Conservation (phyloP, 1,140 invertebrate species). For the Panulirus ornatus region DNA sequence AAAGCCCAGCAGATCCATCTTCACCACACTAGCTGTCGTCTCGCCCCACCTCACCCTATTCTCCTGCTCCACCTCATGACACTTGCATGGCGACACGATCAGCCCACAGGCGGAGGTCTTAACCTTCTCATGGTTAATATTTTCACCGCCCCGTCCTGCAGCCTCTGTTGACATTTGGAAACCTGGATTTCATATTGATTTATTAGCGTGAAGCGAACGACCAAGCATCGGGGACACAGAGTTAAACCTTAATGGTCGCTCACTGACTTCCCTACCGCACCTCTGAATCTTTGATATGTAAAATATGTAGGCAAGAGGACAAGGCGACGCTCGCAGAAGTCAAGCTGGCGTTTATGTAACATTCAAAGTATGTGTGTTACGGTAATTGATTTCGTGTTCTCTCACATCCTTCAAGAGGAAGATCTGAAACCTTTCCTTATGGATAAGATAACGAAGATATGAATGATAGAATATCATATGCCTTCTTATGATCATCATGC, state of each 20-base stretch:
- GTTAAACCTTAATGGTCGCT: slow-evolving; percentile 9
- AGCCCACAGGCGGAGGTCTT: slow-evolving; percentile 5
- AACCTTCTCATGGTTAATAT: slow-evolving; percentile 41
- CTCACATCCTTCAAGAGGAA: too few relatives aligned
- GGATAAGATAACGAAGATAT: too few relatives aligned
- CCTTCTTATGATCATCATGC: too few relatives aligned
- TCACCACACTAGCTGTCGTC: background rate
- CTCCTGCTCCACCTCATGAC: background rate
- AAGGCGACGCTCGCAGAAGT: too few relatives aligned
- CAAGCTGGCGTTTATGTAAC: too few relatives aligned
- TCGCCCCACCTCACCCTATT: too few relatives aligned
- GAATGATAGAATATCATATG: too few relatives aligned
- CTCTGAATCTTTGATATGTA: slow-evolving; percentile 13
- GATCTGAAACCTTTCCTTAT: too few relatives aligned
- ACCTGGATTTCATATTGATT: slow-evolving; percentile 31
- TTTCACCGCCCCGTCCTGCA: background rate
- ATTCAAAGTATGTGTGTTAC: too few relatives aligned
- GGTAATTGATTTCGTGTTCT: too few relatives aligned
- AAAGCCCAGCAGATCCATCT: background rate
- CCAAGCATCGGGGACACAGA: background rate
- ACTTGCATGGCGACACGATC: slow-evolving; percentile 23
- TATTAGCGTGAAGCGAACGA: slow-evolving; percentile 12
- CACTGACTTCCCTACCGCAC: background rate
- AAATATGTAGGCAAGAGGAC: slow-evolving; percentile 11
- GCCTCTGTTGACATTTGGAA: slow-evolving; percentile 22